Base-by-base conservation (phyloP, 1,140 invertebrate genomes). In the Zaprionus davidi region DNA sequence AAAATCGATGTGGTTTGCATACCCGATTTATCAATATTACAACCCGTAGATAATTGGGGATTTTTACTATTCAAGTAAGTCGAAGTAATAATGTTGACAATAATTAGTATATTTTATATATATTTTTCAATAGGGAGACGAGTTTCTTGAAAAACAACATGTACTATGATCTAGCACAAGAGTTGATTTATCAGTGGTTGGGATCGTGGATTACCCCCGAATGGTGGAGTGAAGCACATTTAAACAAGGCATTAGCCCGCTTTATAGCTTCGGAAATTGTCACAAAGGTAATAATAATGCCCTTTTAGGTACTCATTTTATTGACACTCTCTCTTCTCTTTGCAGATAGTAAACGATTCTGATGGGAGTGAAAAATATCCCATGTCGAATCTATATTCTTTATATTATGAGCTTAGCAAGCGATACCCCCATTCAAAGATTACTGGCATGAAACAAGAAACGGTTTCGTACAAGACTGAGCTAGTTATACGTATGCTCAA, bases 401-500 rank as follows among this genome's bases (percentile, higher is more conserved):
- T 96, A 17, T 96, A 96, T 79, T 96, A 96, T 82, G 96, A 96
- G 91, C 96, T 96, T 78, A 96, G 95, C 68, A 96, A 96, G 79
- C 92, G 95, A 12, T 95, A 95, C 81, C 96, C 96, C 2, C 95
- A 96, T 90, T 96, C 95, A 1, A 94, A 95, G 46, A 95, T 95
- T 56, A 95, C 95, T 3, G 95, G 95, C 41, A 96, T 96, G 92
- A 96, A 96, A 82, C 95, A 96, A 77, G 95, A 96, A 82, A 95
- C 95, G 0, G 94, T 94, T 5, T 95, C 94, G 28, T 94, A 94
- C 9, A 96, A 96, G 93, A 96, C 96, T n/a, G 97, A 97, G 71
- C 94, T 98, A n/a, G 94, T 99, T 11, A 97, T 99, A 82, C 94
- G 98, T 46, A 99, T 99, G 98, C 95, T 99, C 88, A 96, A 97